Percentiles rank a stretch among this genome's conserved stretches.
phyloP scores from a whole-genome alignment of 2,797 vertebrate species.

The Denticeps clupeoides region DNA sequence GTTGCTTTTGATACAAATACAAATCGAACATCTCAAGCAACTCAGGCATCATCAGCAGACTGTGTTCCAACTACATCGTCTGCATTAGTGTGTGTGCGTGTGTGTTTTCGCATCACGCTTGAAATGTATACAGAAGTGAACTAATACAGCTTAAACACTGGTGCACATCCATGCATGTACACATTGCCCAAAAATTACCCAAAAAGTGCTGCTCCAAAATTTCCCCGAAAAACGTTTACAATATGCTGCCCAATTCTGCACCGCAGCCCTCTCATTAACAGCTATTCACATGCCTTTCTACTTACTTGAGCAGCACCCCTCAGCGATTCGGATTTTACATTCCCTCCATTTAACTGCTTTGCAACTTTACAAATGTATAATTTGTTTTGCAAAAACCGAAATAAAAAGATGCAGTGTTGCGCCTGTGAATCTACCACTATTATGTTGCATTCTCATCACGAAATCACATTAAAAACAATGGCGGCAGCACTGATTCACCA shows the following conservation, averaged over 20 bases:
- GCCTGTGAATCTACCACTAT: background rate
- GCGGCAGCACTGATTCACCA: slow-evolving; percentile 1
- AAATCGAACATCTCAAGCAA: too few relatives aligned
- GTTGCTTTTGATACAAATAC: too few relatives aligned
- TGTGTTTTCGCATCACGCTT: slow-evolving; percentile 16
- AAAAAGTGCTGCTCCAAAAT: too few relatives aligned
- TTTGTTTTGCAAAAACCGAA: slow-evolving; percentile 13
- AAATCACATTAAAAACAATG: slow-evolving; percentile 16
- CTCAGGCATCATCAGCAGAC: too few relatives aligned
- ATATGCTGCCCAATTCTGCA: slow-evolving; percentile 19
- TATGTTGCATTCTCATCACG: slow-evolving; percentile 22
- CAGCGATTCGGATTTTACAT: slow-evolving; percentile 23
- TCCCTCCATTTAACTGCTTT: slow-evolving; percentile 35
- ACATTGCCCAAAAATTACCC: slow-evolving; percentile 43
- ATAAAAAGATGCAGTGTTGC: slow-evolving; percentile 2
- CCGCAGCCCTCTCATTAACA: slow-evolving; percentile 10
- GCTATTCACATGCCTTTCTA: slow-evolving; percentile 15
- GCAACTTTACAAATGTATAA: slow-evolving; percentile 22
- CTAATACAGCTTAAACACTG: slow-evolving; percentile 30
- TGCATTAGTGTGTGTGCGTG: too few relatives aligned
- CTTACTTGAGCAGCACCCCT: slow-evolving; percentile 15
- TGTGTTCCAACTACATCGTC: too few relatives aligned
- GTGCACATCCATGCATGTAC: slow-evolving; percentile 39
- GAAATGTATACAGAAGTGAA: slow-evolving; percentile 25
- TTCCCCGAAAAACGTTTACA: slow-evolving; percentile 18